phyloP scores from a whole-genome alignment of 2,888 invertebrate genomes.

The Dugesia japonica region DNA sequence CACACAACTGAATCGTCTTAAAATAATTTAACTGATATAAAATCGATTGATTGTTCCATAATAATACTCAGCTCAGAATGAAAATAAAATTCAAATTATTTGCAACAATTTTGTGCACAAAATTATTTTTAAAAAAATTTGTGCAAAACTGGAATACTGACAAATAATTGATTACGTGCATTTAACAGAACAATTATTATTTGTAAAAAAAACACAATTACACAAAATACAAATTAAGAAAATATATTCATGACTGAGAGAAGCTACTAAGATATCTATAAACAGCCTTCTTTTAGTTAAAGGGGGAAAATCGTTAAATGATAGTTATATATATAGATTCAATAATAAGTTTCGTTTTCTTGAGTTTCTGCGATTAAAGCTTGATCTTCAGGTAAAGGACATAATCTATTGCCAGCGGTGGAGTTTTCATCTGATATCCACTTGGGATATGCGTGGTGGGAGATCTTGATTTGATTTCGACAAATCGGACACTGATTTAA shows the following conservation, averaged over 20 bases:
- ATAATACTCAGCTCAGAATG: too few species aligned
- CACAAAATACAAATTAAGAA: not conserved
- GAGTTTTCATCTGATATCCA: not conserved
- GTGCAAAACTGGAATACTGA: too few species aligned
- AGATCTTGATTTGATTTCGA: conserved; percentile 43
- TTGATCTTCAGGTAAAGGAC: not conserved
- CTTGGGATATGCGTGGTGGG: not conserved
- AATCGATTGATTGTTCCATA: too few species aligned
- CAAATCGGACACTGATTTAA: conserved; percentile 64
- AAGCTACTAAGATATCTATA: not conserved
- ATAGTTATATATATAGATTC: not conserved
- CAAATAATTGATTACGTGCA: too few species aligned
- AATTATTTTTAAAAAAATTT: too few species aligned
- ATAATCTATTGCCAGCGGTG: not conserved
- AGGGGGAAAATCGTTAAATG: not conserved
- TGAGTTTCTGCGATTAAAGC: not conserved
- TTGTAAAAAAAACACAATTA: not conserved
- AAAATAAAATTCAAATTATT: too few species aligned
- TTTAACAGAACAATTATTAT: not conserved
- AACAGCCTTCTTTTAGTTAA: not conserved
- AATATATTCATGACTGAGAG: not conserved
- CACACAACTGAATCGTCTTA: too few species aligned
- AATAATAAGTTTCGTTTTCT: not conserved
- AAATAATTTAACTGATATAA: too few species aligned
- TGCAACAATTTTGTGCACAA: too few species aligned